A percentile compares a stretch with the other conserved stretches of the same genome.
Conservation (phyloP, 2,797 vertebrate genomes). For the Melanotaenia boesemani region DNA sequence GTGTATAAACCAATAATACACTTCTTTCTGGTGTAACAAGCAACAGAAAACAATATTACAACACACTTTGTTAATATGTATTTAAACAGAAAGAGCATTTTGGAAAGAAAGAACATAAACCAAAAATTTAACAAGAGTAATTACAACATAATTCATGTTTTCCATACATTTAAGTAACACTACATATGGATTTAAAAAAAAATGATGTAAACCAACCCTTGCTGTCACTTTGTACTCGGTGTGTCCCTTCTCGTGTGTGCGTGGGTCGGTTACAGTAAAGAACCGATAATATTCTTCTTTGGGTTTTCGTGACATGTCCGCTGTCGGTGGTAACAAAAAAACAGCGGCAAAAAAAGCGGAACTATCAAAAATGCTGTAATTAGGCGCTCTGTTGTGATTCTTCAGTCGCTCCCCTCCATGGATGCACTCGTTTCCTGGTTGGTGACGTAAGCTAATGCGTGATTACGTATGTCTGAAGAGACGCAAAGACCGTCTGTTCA, state of each 20-base stretch:
- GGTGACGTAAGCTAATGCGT: slow-evolving; percentile 40
- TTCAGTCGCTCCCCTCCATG: neutral
- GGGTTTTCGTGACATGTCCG: slow-evolving; percentile 86
- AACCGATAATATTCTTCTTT: slow-evolving; percentile 89
- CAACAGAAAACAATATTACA: neutral
- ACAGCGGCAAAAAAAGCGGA: neutral
- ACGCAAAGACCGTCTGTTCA: neutral
- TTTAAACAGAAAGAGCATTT: neutral
- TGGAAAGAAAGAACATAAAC: neutral
- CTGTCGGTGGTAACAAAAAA: neutral
- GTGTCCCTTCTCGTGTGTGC: slow-evolving; percentile 91
- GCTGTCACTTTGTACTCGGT: slow-evolving; percentile 93
- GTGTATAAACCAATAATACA: neutral
- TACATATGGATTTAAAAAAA: neutral
- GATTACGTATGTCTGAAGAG: neutral
- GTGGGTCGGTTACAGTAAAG: slow-evolving; percentile 88
- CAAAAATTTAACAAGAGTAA: neutral
- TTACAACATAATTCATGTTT: neutral
- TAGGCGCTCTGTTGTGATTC: slow-evolving; percentile 51
- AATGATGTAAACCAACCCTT: slow-evolving; percentile 83
- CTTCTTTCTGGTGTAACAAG: neutral
- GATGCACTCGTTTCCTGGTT: slow-evolving; percentile 59
- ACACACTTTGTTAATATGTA: neutral
- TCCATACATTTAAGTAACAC: neutral
- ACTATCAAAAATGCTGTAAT: neutral